Base-by-base conservation (phyloP, 2,888 invertebrate species). In the Chorisops tibialis region DNA sequence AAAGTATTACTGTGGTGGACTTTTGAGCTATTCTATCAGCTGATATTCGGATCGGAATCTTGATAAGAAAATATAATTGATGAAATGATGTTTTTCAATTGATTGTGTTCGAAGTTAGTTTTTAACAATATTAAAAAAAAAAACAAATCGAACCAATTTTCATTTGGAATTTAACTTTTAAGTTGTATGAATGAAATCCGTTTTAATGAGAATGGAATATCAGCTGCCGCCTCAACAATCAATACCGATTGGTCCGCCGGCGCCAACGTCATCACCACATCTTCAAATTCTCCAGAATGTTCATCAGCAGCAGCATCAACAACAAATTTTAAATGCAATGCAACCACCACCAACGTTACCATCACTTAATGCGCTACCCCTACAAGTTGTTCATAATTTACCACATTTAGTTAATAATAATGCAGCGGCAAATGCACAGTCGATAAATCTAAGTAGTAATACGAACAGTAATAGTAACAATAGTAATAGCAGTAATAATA, bases 181-280 rank as follows among this genome's bases (percentile, higher is more conserved):
- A 41, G 6, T 18, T 59, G 45, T 67, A 68, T 67, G 65, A 69
- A 68, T 68, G 66, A 68, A 70, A 65, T 66, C 66, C 65, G 61
- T 70, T 70, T 69, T 69, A 63, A 75, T 75, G 73, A 76, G 73
- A 73, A 78, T 78, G 78, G 78, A 78, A 71, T 78, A 78, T 70
- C 76, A 77, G 73, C 71, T 78, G 71, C 75, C 77, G 67, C 76
- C 78, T 51, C 74, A 72, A 69, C 72, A 73, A 71, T 72, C 75
- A 59, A 69, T 78, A 68, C 76, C 70, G 61, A 67, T 73, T 61
- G 64, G 70, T 71, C 22, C 70, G 67, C 60, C 72, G 69, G 24
- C 73, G 71, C 5, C 72, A 70, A 3, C 73, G 70, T 7, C 75
- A 73, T 16, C 74, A 72, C 4, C 73, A 71, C 64, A 64, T 50